These are phyloP conservation scores for Cochlearius cochlearius DNA, from an alignment of 2,113 vertebrate genomes.

Conservation along the genomic window DNA sequence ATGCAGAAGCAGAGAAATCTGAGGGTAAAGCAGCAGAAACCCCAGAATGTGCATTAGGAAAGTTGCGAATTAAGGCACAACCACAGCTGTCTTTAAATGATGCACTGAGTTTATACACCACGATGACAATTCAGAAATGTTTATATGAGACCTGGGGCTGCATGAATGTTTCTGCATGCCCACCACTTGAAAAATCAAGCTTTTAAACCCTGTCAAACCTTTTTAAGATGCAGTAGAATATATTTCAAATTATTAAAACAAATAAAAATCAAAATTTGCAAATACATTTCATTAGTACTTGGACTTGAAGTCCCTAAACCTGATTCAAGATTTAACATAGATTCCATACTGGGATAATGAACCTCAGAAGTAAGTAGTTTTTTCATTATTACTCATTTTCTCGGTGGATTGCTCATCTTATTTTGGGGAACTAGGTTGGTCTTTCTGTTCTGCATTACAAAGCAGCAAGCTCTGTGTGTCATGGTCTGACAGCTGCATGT, in stretches of 20 bases:
- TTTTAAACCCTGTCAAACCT: neutral
- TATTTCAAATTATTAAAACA: neutral
- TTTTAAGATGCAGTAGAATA: neutral
- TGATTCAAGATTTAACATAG: neutral
- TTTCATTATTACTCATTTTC: neutral
- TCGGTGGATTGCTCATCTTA: neutral
- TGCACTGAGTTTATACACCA: neutral
- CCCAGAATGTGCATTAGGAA: neutral
- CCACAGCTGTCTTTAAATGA: neutral
- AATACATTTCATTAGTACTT: neutral
- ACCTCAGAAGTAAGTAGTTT: neutral
- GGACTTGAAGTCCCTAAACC: neutral
- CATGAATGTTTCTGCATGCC: neutral
- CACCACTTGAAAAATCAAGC: neutral
- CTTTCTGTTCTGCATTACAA: neutral
- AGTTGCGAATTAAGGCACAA: neutral
- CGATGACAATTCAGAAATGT: neutral
- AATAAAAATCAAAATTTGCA: neutral
- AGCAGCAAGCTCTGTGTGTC: neutral
- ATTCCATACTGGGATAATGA: neutral
- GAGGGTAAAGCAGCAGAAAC: neutral
- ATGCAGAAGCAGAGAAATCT: neutral
- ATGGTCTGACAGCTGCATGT: accelerated
- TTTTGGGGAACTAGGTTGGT: neutral
- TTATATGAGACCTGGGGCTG: neutral